phyloP scores from a whole-genome alignment of 2,888 invertebrate genomes.

The Lottia gigantea region DNA sequence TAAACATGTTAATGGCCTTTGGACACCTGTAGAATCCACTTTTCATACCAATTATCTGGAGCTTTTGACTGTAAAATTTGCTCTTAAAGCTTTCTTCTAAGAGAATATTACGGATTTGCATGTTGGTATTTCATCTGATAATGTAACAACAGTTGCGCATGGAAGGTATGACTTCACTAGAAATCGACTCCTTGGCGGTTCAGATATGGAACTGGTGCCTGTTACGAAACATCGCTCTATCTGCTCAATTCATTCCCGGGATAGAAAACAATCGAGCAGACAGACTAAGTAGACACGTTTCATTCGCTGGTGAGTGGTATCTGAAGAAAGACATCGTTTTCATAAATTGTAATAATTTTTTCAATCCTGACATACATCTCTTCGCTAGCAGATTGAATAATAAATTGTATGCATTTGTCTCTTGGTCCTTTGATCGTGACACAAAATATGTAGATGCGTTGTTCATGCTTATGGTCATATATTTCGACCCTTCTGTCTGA shows the following conservation, averaged over 20 bases:
- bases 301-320: conserved; percentile 16
- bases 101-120: not conserved
- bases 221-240: not conserved
- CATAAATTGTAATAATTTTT: conserved; percentile 19
- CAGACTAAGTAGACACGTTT: not conserved
- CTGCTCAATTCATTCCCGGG: not conserved
- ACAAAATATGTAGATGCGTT: conserved; percentile 27
- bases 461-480: conserved; percentile 28
- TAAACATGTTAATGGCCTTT: not conserved
- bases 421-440: conserved; percentile 28
- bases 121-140: conserved; percentile 12
- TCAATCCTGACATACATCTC: conserved; percentile 30
- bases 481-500: conserved; percentile 34
- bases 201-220: conserved; percentile 17
- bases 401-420: conserved; percentile 23
- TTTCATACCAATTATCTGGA: conserved; percentile 22
- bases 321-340: conserved; percentile 9
- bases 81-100: not conserved
- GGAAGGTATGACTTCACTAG: conserved; percentile 8
- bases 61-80: conserved; percentile 12
- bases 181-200: not conserved
- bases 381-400: conserved; percentile 28
- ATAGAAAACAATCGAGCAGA: too few relatives aligned
- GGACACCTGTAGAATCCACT: conserved; percentile 11
- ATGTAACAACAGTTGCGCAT: not conserved